Evolutionary conservation across 2,113 vertebrate genomes (phyloP).

Genomic region (Oxyura jamaicensis): DNA sequence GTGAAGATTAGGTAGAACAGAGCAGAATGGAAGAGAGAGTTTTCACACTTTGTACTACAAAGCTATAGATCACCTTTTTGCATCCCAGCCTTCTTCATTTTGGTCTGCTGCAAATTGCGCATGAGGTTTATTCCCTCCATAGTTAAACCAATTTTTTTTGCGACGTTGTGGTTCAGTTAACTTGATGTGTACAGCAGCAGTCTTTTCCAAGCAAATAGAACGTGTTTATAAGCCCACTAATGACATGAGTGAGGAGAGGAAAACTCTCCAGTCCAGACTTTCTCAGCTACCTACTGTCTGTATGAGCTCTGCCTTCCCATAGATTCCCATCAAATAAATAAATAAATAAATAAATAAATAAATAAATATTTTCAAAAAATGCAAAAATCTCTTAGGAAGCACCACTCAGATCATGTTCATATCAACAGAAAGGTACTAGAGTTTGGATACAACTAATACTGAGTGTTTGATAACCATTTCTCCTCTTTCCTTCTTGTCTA

Average conservation of each 20-base stretch:
- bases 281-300: not conserved
- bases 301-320: not conserved
- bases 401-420: not conserved
- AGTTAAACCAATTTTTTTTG: not conserved
- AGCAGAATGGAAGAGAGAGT: not conserved
- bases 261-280: not conserved
- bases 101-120: not conserved
- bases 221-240: not conserved
- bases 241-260: not conserved
- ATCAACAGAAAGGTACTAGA: not conserved
- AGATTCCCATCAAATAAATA: not conserved
- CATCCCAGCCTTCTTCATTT: not conserved
- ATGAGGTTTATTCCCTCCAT: not conserved
- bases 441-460: not conserved
- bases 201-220: not conserved
- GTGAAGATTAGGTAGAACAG: not conserved
- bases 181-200: fast-evolving
- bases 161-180: not conserved
- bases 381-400: not conserved
- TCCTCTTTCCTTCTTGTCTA: not conserved
- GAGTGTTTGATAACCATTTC: not conserved
- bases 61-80: not conserved
- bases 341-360: not conserved
- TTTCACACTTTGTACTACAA: not conserved
- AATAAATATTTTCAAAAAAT: no score